These are phyloP conservation scores for Drosophila pectinifera DNA, from an alignment of 1,140 invertebrate genomes.

Conservation along the genomic window DNA sequence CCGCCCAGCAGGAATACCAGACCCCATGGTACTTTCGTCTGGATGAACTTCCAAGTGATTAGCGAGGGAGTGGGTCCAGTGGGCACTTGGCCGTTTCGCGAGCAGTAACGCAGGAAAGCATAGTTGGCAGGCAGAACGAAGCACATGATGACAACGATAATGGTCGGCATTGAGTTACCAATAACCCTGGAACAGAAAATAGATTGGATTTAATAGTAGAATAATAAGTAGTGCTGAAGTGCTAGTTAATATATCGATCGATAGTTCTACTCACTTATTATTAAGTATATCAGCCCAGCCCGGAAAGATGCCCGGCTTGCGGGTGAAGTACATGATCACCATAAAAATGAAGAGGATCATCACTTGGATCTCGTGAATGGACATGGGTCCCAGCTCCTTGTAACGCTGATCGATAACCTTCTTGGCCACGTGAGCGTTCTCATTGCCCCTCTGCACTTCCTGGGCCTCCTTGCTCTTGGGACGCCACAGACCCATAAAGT, in stretches of 20 bases:
- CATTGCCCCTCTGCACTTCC: slow-evolving; percentile 86
- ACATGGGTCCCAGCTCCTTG: slow-evolving; percentile 91
- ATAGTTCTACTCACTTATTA: slow-evolving; percentile 49
- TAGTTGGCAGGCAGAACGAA: slow-evolving; percentile 92
- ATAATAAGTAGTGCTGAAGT: no score
- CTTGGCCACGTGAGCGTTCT: slow-evolving; percentile 88
- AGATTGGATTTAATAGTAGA: neutral
- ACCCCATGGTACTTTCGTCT: slow-evolving; percentile 92
- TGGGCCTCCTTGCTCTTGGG: slow-evolving; percentile 88
- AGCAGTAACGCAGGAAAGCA: slow-evolving; percentile 90
- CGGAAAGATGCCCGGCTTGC: slow-evolving; percentile 88
- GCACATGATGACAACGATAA: slow-evolving; percentile 91
- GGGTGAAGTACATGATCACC: slow-evolving; percentile 94
- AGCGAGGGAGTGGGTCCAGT: slow-evolving; percentile 88
- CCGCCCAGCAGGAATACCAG: slow-evolving; percentile 91
- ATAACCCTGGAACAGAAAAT: slow-evolving; percentile 86
- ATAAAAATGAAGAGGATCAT: slow-evolving; percentile 91
- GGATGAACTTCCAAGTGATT: slow-evolving; percentile 92
- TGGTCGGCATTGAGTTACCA: slow-evolving; percentile 93
- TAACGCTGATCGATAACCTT: slow-evolving; percentile 91
- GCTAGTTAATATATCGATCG: no score
- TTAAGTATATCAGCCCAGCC: slow-evolving; percentile 73
- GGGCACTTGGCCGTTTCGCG: slow-evolving; percentile 85
- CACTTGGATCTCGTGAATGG: slow-evolving; percentile 92
- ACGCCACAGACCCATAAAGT: slow-evolving; percentile 91